A percentile compares a stretch with the other conserved stretches of the same genome.
Conservation (phyloP, 2,113 vertebrate species). For the Eidolon helvum region DNA sequence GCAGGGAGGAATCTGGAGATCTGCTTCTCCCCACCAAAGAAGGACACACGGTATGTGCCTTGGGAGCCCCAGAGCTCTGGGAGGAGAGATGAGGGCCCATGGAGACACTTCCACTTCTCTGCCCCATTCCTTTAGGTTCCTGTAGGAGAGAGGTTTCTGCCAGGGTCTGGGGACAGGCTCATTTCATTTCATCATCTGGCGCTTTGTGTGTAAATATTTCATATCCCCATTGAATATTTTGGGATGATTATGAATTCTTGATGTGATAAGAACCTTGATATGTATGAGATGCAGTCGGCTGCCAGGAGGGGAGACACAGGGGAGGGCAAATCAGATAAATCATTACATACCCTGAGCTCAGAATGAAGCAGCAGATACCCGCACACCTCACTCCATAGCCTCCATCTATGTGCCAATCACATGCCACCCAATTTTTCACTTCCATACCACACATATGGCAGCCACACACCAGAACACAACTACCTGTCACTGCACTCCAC, state of each 20-base stretch:
- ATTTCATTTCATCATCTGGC: slow-evolving; percentile 76
- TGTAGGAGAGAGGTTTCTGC: slow-evolving; percentile 11
- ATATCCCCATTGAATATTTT: slow-evolving; percentile 87
- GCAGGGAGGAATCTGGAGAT: neutral
- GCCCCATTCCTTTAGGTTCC: neutral
- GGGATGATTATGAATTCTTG: slow-evolving; percentile 88
- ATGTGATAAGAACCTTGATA: slow-evolving; percentile 85
- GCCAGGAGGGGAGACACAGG: slow-evolving; percentile 73
- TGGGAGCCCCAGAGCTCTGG: neutral
- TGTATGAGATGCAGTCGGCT: slow-evolving; percentile 80
- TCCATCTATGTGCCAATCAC: neutral
- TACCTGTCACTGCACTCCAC: neutral
- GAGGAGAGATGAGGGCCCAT: neutral
- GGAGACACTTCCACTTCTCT: neutral
- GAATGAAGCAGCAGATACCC: neutral
- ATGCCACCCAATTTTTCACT: neutral
- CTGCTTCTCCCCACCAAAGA: neutral
- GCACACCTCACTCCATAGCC: neutral
- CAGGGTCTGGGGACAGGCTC: slow-evolving; percentile 30
- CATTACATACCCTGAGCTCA: neutral
- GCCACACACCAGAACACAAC: neutral
- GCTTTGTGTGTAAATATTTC: slow-evolving; percentile 87
- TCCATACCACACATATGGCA: accelerated
- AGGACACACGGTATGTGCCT: neutral
- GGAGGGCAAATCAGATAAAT: slow-evolving; percentile 72